These are phyloP conservation scores for Lepus oiostolus DNA, from an alignment of 2,797 vertebrate genomes.

Conservation along the genomic window DNA sequence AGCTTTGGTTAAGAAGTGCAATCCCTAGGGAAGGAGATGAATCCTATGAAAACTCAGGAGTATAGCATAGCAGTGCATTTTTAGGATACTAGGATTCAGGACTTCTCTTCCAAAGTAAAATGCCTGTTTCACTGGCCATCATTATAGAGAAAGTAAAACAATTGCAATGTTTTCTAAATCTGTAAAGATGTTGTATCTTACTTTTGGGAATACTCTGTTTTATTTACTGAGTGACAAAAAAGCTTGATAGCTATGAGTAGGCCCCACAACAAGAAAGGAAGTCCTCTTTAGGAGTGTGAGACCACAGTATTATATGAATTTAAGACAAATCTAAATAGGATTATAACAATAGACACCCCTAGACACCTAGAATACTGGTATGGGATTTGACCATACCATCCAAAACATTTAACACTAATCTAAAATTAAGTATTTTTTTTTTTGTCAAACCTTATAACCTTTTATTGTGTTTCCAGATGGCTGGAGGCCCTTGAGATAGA, in stretches of 20 bases:
- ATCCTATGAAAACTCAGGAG: background rate
- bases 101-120: background rate
- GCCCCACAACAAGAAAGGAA: background rate
- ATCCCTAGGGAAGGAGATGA: background rate
- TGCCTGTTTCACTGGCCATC: background rate
- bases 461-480: constrained; percentile 30
- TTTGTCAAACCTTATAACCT: background rate
- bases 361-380: background rate
- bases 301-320: background rate
- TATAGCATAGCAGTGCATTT: background rate
- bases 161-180: background rate
- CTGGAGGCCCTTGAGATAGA: background rate
- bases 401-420: background rate
- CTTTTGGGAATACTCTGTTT: background rate
- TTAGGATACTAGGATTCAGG: background rate
- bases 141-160: background rate
- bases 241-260: background rate
- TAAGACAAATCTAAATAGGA: background rate
- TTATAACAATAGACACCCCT: background rate
- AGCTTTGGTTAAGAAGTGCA: background rate
- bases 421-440: background rate
- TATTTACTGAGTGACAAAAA: background rate
- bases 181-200: background rate
- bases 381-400: no score
- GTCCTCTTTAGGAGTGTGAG: background rate